Base-by-base conservation (phyloP, 2,797 vertebrate genomes). In the Parauchenoglanis ngamensis region DNA sequence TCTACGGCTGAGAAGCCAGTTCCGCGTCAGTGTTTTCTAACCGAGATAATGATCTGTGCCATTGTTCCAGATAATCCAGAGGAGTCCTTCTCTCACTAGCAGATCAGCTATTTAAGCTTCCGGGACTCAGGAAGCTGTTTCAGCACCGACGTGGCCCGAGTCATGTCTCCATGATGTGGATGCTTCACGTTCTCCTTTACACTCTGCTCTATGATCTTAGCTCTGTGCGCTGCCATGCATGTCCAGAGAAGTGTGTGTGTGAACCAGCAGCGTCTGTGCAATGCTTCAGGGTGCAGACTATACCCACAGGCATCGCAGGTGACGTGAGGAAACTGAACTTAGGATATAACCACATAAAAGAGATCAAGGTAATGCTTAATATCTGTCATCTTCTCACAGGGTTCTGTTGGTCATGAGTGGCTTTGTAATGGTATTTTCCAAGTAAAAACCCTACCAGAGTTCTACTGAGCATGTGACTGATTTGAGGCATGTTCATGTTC, bases 231-330 rank as follows among this genome's bases (percentile, higher is more conserved):
- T 87, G 80, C 65, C 68, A 76, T 79, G 77, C 52, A 2, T 97
- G 96, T 90, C 96, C 96, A 0, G 93, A 94, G 83, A 95, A 94
- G 90, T 97, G 95, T 87, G 94, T 92, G 87, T 96, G 96, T 90
- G 95, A 96, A 76, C 81, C 92, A 82, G 23, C 80, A 31, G 91
- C 91, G 28, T 93, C 90, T 0, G 93, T 96, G 78, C 95, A 96
- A 59, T 97, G 96, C 93, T 96, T 94, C 90, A 94, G 94, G 91
- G 86, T 95, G 35, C 91, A 57, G 0, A 91, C 95, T 73, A 52
- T 96, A 7, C 96, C 95, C 0, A 88, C 89, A 4, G 91, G 91
- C 12, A 93, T 97, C 90, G 92, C 95, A 88, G 86, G 87, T 11
- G 89, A 91, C 76, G 94, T 94, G 77, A 95, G 81, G 85, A 95